phyloP scores from a whole-genome alignment of 2,888 invertebrate species.

The Epinotia brunnichana region DNA sequence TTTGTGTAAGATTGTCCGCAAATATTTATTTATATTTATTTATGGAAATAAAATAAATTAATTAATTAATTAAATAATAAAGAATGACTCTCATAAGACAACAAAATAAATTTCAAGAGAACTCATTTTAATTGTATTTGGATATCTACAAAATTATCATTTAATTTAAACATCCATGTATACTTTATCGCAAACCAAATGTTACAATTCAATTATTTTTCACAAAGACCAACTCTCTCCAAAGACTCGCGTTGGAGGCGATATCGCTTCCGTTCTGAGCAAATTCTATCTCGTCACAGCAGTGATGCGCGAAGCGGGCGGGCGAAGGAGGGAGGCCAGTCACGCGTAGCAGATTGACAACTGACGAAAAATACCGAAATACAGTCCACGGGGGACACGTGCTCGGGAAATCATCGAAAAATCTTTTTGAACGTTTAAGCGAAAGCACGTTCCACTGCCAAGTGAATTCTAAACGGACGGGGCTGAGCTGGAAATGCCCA shows the following conservation, averaged over 20 bases:
- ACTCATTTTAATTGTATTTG: not conserved
- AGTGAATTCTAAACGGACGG: conserved; percentile 37
- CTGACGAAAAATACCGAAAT: conserved; percentile 62
- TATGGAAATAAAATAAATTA: too few species aligned
- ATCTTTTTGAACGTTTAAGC: conserved; percentile 43
- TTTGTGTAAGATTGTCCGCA: too few species aligned
- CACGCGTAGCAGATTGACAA: conserved; percentile 75
- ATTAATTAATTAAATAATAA: not conserved
- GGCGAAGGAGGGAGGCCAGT: conserved; percentile 56
- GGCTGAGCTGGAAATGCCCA: conserved; percentile 31
- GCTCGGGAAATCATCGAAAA: conserved; percentile 38
- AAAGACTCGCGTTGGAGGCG: conserved; percentile 54
- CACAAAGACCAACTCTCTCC: conserved; percentile 42
- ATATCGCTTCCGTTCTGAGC: conserved; percentile 61
- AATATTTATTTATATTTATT: too few species aligned
- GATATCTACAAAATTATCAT: not conserved
- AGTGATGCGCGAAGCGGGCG: conserved; percentile 58
- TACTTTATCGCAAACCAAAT: conserved; percentile 37
- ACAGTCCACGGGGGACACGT: conserved; percentile 32
- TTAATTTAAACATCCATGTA: conserved; percentile 2
- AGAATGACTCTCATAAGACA: not conserved
- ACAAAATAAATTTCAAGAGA: not conserved
- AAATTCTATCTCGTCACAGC: conserved; percentile 64
- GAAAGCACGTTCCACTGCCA: conserved; percentile 32
- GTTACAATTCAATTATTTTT: conserved; percentile 43